Evolutionary conservation across 1,140 invertebrate species (phyloP), one percentile per base, ranked within the genome.

Genomic region (Zaprionus vittiger): DNA sequence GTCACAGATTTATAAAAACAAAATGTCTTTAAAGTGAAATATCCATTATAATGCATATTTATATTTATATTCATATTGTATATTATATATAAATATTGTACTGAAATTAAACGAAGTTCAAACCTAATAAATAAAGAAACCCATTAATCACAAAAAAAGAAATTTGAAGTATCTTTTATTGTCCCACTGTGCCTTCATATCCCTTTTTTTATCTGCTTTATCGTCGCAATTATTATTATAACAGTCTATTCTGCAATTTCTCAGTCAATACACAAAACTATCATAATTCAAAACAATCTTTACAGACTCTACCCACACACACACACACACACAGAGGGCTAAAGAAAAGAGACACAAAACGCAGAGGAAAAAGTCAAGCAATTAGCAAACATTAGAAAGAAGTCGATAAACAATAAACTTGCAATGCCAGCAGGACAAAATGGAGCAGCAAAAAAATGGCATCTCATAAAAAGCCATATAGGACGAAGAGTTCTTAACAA

Each of bases 401-500:
- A 59, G 26, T 47, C 28, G 44, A 64, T 66, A 82, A 83, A 41
- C 47, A 41, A 73, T 73, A 64, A 80, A 80, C 73, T 17, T 56
- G 22, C 17, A 38, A 73, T 52, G 47, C 3, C 31, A 71, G 54
- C 22, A 26, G 26, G 15, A 28, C 6, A 26, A 31, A 56, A 7
- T 26, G 54, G 24, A 56, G 26, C 11, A 28, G 15, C 22, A 56
- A 56, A 31, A 41, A 64, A 41, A 49, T n/a, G 38, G 15, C 55
- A n/a, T 71, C 47, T 65, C 83, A 83, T 86, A 80, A 72, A 87
- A 82, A 79, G 55, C 69, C 73, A 80, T 83, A 79, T 68, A 79
- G 60, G 44, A 52, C 66, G 56, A 71, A 66, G 57, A 24, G 37
- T 5, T 15, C 60, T 66, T 64, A 73, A 66, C 83, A 68, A 75